phyloP scores from a whole-genome alignment of 2,113 vertebrate species.

The Suricata suricatta region DNA sequence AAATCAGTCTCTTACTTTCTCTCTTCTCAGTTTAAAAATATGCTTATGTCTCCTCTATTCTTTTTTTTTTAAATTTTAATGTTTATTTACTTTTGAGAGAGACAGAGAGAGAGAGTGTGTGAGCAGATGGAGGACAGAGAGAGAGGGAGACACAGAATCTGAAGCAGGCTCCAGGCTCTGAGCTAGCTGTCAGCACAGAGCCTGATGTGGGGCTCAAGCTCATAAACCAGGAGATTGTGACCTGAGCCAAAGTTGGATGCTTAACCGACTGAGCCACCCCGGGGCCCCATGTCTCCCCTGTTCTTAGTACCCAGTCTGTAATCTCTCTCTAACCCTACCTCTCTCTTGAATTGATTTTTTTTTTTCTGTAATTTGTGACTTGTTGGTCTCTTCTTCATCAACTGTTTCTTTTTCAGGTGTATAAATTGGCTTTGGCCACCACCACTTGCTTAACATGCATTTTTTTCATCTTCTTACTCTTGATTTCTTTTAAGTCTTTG shows the following conservation, averaged over 20 bases:
- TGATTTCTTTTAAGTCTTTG: neutral
- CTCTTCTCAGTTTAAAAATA: neutral
- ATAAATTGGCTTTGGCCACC: neutral
- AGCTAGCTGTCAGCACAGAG: too few relatives aligned
- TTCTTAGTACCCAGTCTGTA: neutral
- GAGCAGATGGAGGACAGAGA: too few relatives aligned
- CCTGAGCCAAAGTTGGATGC: too few relatives aligned
- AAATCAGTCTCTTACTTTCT: neutral
- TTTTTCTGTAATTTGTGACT: neutral
- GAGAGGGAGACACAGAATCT: too few relatives aligned
- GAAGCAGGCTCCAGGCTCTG: too few relatives aligned
- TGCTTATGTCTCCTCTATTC: neutral
- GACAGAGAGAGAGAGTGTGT: too few relatives aligned
- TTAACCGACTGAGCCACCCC: too few relatives aligned
- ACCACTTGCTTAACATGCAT: neutral
- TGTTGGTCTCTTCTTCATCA: neutral
- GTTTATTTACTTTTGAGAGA: too few relatives aligned
- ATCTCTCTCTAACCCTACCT: neutral
- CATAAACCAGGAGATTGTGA: too few relatives aligned
- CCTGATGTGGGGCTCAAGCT: too few relatives aligned
- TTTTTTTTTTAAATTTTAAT: neutral
- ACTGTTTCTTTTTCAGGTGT: neutral
- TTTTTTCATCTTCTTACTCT: neutral
- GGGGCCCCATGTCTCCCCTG: neutral
- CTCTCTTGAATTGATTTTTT: neutral